Percentiles rank a stretch among this genome's conserved stretches.
Conservation (phyloP, 92 coral and sea anemone species). For the Parazoanthus swiftii region DNA sequence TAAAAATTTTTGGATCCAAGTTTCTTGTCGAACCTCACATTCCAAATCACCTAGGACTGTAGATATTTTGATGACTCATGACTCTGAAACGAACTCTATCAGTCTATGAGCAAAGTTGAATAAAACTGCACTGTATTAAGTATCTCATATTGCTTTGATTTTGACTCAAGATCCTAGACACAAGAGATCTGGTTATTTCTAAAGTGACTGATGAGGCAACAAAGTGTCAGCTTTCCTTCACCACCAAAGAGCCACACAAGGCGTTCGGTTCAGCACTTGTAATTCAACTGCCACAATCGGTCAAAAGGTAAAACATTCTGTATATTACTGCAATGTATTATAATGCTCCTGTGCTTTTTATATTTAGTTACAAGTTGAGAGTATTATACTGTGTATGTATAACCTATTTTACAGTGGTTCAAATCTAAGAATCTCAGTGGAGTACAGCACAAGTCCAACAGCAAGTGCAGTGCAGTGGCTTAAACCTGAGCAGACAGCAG, state of each 20-base stretch:
- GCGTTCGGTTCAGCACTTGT: conserved; percentile 78
- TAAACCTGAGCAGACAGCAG: conserved; percentile 84
- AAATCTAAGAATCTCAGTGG: conserved; percentile 51
- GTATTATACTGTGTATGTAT: background rate
- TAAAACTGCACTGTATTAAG: too few relatives aligned
- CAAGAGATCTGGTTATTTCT: conserved; percentile 65
- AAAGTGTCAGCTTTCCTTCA: conserved; percentile 51
- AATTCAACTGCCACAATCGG: conserved; percentile 54
- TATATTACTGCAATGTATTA: background rate
- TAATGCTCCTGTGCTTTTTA: too few relatives aligned
- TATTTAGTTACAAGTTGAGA: too few relatives aligned
- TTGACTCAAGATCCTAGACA: conserved; percentile 63
- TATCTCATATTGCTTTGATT: background rate
- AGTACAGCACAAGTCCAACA: conserved; percentile 71
- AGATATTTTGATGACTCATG: too few relatives aligned
- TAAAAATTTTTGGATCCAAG: too few relatives aligned
- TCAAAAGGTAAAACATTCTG: conserved; percentile 47
- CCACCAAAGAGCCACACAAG: conserved; percentile 53
- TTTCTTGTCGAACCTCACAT: too few relatives aligned
- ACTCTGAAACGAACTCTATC: too few relatives aligned
- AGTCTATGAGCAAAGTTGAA: too few relatives aligned
- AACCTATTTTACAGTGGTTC: conserved; percentile 53
- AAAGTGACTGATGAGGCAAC: conserved; percentile 45
- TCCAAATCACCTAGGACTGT: too few relatives aligned
- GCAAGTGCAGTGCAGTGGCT: conserved; percentile 87